A percentile compares a stretch with the other conserved stretches of the same genome.
Evolutionary conservation across 1,140 invertebrate species (phyloP).

Genomic region (Aporrectodea caliginosa): DNA sequence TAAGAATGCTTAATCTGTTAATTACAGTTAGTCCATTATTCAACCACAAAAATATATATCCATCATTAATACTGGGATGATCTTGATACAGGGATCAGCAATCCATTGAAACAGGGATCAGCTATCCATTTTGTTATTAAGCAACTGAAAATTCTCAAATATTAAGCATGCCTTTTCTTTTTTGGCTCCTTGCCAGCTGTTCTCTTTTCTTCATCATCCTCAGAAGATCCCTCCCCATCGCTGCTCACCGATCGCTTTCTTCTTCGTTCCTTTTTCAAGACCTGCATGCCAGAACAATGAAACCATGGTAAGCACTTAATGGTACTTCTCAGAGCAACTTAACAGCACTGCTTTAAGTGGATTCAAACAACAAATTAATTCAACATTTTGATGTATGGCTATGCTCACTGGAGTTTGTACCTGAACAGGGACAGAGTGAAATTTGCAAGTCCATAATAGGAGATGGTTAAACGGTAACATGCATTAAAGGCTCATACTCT

Average conservation of each 20-base stretch:
- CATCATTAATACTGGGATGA: no score
- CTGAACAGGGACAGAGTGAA: neutral
- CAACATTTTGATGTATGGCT: neutral
- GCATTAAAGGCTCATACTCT: no score
- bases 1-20: no score
- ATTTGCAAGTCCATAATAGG: neutral
- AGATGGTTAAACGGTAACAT: no score
- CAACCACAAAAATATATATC: no score
- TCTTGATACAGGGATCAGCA: no score
- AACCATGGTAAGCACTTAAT: neutral
- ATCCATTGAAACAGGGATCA: no score
- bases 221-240: neutral
- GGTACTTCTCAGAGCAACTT: neutral
- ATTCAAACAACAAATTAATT: neutral
- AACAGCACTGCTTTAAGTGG: neutral
- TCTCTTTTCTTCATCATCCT: constrained; percentile 9
- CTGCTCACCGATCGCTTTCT: constrained; percentile 6
- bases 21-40: no score
- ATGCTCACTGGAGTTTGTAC: neutral
- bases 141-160: no score
- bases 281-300: neutral
- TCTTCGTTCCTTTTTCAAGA: constrained; percentile 19
- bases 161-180: neutral
- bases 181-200: neutral
- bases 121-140: no score